Base-by-base conservation (phyloP, 2,888 invertebrate species). In the Priocnemis perturbator region DNA sequence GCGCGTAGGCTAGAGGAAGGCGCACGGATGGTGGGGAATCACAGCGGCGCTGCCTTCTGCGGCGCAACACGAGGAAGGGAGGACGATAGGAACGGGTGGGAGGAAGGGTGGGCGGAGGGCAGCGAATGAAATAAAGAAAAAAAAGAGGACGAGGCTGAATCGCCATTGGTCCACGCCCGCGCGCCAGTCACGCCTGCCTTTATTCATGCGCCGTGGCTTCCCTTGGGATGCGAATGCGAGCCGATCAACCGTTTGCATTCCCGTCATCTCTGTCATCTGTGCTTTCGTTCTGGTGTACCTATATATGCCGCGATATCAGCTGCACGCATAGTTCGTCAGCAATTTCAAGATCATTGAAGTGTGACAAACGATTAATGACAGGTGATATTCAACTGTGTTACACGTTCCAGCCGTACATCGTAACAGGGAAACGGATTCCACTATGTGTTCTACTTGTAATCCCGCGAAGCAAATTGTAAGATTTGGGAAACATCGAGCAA, bases 151-250 rank as follows among this genome's bases (percentile, higher is more conserved):
- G 71, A 69, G 68, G 67, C 75, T 74, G 81, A 76, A 81, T 78
- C 77, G 77, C 74, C 76, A 85, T 86, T 86, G 85, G 85, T 78
- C 80, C 82, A 78, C 68, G 64, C 69, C 59, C 63, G 64, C 45
- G 73, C 73, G 69, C 61, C 71, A 79, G 81, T 81, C 81, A 85
- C 86, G 86, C 86, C 86, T 81, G 83, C 76, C 64, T 47, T 82
- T 81, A 84, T 84, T 80, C 78, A 70, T 70, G 71, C 76, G 70
- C 65, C 37, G 37, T 37, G 50, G 17, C 50, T 50, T 37, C 37
- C 37, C 37, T 37, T 37, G 4, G 37, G 37, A 9, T 37, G 11
- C 37, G 37, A 37, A 50, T 14, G 50, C n/a, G n/a, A 14, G 2
- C 1, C 50, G 50, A 17, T 17, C 50, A 17, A 19, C 50, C 11